phyloP scores from a whole-genome alignment of 2,888 invertebrate species.

The Phrixothrix hirtus region DNA sequence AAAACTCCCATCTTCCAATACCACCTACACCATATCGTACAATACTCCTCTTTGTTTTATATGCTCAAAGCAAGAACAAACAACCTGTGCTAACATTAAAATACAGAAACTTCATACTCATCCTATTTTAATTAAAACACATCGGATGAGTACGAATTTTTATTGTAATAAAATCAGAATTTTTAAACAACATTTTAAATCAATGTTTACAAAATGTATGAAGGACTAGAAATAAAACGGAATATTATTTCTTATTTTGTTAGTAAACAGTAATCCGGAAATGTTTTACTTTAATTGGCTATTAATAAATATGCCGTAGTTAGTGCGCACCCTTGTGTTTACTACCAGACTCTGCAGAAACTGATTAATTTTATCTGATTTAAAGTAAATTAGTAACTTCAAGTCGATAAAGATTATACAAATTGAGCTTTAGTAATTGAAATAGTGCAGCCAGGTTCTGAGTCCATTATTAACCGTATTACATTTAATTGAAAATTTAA shows the following conservation, averaged over 20 bases:
- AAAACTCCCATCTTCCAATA: constrained; percentile 24
- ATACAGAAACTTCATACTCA: neutral
- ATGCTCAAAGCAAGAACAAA: too few relatives aligned
- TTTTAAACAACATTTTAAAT: too few relatives aligned
- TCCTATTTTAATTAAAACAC: too few relatives aligned
- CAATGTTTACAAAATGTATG: too few relatives aligned
- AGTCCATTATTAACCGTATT: neutral
- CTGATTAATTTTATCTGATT: constrained; percentile 26
- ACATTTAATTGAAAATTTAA: neutral
- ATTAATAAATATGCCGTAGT: constrained; percentile 13
- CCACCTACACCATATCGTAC: constrained; percentile 22
- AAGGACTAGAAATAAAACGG: neutral
- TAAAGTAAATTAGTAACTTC: constrained; percentile 20
- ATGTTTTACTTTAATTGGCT: constrained; percentile 25
- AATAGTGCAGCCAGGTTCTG: too few relatives aligned
- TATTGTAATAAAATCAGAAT: too few relatives aligned
- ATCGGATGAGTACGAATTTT: too few relatives aligned
- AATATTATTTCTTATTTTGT: constrained; percentile 1
- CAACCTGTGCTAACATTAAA: constrained; percentile 11
- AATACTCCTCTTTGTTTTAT: constrained; percentile 11
- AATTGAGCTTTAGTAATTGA: too few relatives aligned
- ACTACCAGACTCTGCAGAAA: constrained; percentile 14
- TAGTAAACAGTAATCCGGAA: constrained; percentile 19
- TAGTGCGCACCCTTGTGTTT: constrained; percentile 17
- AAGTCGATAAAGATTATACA: neutral